phyloP scores from a whole-genome alignment of 2,888 invertebrate species.

The Cyaniris semiargus region DNA sequence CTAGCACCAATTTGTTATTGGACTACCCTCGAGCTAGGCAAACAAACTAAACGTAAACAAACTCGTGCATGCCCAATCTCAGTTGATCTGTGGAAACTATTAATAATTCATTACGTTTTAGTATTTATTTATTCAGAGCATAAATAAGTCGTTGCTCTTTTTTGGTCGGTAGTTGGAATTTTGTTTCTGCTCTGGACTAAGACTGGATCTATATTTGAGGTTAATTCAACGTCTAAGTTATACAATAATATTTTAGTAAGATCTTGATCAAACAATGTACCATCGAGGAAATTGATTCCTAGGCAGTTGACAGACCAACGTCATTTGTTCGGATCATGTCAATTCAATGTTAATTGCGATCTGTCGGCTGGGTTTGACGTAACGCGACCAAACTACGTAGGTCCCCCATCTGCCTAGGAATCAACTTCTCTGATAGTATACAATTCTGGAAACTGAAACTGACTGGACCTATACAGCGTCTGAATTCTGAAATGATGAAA shows the following conservation, averaged over 20 bases:
- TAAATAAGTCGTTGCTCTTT: constrained; percentile 1
- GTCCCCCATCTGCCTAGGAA: too few relatives aligned
- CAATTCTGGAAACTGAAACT: too few relatives aligned
- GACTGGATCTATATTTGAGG: background rate
- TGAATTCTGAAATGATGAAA: background rate
- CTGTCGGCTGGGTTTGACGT: too few relatives aligned
- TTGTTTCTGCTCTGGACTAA: background rate
- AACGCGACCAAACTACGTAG: too few relatives aligned
- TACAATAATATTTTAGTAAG: background rate
- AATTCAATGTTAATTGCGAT: too few relatives aligned
- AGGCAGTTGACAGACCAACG: too few relatives aligned
- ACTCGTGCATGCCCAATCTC: constrained; percentile 59
- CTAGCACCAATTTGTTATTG: constrained; percentile 79
- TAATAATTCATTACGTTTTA: constrained; percentile 33
- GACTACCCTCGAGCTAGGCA: constrained; percentile 79
- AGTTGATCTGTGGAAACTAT: constrained; percentile 50
- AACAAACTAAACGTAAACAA: constrained; percentile 77
- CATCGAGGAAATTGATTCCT: too few relatives aligned
- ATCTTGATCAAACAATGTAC: background rate
- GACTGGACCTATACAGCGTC: too few relatives aligned
- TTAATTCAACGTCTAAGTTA: background rate
- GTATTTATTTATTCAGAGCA: constrained; percentile 9
- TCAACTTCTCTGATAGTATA: too few relatives aligned
- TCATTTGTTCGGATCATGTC: too few relatives aligned
- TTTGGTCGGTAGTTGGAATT: background rate